Evolutionary conservation across 2,888 invertebrate species (phyloP).

Genomic region (Digitonthophagus gazella): DNA sequence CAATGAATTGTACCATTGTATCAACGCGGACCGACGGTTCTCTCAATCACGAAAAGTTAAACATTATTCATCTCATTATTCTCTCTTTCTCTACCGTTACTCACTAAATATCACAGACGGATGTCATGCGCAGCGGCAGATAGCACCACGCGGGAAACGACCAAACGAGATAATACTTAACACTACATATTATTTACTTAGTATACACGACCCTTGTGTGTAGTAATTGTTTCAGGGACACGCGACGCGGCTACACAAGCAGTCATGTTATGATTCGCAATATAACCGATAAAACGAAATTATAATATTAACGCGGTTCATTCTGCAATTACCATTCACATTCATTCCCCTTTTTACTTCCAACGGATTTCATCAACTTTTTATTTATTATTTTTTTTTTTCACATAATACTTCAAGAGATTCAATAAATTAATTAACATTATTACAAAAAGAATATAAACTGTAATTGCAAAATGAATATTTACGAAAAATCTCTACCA

Average conservation of each 20-base stretch:
- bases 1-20: slow-evolving; percentile 40
- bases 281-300: slow-evolving; percentile 32
- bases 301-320: background rate
- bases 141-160: slow-evolving; percentile 47
- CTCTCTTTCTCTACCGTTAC: slow-evolving; percentile 51
- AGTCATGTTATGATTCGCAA: slow-evolving; percentile 47
- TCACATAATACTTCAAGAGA: no score
- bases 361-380: no score
- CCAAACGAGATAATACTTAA: slow-evolving; percentile 40
- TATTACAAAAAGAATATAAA: background rate
- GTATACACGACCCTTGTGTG: slow-evolving; percentile 34
- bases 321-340: background rate
- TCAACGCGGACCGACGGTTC: slow-evolving; percentile 43
- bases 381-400: no score
- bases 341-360: background rate
- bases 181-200: slow-evolving; percentile 34
- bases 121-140: slow-evolving; percentile 43
- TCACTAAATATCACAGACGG: slow-evolving; percentile 53
- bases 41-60: slow-evolving; percentile 50
- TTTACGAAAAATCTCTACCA: background rate
- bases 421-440: no score
- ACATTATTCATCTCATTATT: slow-evolving; percentile 51
- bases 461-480: no score
- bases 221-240: slow-evolving; percentile 20
- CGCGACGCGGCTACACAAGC: slow-evolving; percentile 37